These are phyloP conservation scores for Campoplex capitator DNA, from an alignment of 2,888 invertebrate genomes.

Conservation along the genomic window DNA sequence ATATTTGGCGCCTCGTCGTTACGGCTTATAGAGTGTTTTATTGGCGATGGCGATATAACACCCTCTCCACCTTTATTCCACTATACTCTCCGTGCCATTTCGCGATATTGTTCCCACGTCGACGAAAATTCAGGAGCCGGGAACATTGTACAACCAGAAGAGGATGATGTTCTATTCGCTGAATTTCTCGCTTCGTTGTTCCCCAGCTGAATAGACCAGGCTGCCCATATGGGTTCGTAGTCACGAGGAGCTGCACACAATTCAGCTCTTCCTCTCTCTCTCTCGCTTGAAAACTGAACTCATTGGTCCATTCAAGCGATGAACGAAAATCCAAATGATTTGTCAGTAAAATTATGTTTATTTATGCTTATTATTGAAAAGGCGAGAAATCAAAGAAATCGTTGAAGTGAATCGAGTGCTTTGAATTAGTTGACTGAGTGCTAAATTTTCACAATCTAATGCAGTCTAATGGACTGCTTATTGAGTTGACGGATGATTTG, in stretches of 20 bases:
- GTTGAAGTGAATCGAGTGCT: no score
- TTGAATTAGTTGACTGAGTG: no score
- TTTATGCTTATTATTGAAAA: not conserved
- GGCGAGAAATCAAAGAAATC: not conserved
- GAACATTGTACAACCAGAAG: slow-evolving; percentile 65
- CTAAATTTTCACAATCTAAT: no score
- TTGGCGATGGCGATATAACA: slow-evolving; percentile 70
- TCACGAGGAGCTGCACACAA: not conserved
- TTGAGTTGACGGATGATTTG: no score
- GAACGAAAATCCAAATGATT: not conserved
- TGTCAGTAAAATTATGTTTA: not conserved
- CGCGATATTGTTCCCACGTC: slow-evolving; percentile 76
- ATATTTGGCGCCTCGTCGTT: slow-evolving; percentile 72
- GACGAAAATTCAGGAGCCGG: slow-evolving; percentile 73
- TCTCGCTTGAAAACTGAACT: not conserved
- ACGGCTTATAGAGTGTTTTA: slow-evolving; percentile 78
- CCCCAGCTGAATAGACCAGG: not conserved
- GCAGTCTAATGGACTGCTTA: no score
- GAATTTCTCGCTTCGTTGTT: slow-evolving; percentile 21
- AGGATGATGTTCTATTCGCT: slow-evolving; percentile 47
- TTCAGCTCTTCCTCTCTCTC: not conserved
- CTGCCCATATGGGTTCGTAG: not conserved
- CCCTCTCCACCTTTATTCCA: slow-evolving; percentile 26
- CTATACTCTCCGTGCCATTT: slow-evolving; percentile 72
- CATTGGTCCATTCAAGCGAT: not conserved